These are phyloP conservation scores for Umimayanthus kanabou DNA, from an alignment of 92 coral and sea anemone species.

Conservation along the genomic window DNA sequence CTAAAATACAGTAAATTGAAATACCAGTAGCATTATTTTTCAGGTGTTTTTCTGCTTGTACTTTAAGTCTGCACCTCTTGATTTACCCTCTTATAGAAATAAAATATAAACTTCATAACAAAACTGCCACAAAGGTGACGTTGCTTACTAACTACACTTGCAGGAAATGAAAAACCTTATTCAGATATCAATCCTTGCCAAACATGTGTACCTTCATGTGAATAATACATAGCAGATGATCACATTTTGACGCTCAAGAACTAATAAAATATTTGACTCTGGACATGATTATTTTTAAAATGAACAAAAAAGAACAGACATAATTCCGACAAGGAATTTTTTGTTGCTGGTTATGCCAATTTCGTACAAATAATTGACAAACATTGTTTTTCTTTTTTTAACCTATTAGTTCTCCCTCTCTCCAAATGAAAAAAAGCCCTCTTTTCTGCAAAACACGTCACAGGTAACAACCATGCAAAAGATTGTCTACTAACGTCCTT, in stretches of 20 bases:
- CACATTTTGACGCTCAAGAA: neutral
- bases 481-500: neutral
- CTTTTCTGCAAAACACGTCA: neutral
- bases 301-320: neutral
- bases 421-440: neutral
- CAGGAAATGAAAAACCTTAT: too few relatives aligned
- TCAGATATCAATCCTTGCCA: slow-evolving; percentile 16
- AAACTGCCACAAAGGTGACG: too few relatives aligned
- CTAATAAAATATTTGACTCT: neutral
- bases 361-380: neutral
- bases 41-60: too few relatives aligned
- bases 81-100: too few relatives aligned
- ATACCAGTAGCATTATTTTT: too few relatives aligned
- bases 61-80: too few relatives aligned
- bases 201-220: slow-evolving; percentile 11
- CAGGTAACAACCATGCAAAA: slow-evolving; percentile 10
- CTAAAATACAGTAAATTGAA: too few relatives aligned
- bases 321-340: neutral
- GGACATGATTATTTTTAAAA: neutral
- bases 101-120: too few relatives aligned
- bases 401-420: slow-evolving; percentile 1
- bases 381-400: neutral
- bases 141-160: too few relatives aligned
- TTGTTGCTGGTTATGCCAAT: slow-evolving; percentile 10
- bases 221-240: neutral